Evolutionary conservation across 2,113 vertebrate genomes (phyloP).

Genomic region (Peucedramus taeniatus): DNA sequence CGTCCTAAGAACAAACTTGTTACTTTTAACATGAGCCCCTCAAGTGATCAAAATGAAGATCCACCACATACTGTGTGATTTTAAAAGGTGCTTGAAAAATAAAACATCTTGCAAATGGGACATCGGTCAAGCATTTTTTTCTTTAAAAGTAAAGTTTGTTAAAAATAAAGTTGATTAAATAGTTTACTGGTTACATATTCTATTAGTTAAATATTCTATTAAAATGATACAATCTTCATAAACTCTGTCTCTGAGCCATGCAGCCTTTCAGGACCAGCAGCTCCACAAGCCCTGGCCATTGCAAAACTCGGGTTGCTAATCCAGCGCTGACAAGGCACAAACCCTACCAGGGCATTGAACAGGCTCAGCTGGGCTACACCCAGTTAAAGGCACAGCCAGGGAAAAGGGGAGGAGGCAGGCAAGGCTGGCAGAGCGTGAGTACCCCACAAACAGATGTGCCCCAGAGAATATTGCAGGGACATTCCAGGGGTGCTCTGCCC

Average conservation of each 20-base stretch:
- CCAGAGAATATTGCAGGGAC: background rate
- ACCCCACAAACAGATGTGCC: background rate
- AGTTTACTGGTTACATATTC: background rate
- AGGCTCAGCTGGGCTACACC: background rate
- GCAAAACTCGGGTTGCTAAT: background rate
- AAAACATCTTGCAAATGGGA: background rate
- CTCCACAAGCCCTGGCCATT: background rate
- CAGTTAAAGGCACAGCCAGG: background rate
- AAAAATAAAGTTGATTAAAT: background rate
- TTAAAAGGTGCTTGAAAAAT: background rate
- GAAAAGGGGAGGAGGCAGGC: background rate
- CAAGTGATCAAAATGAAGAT: background rate
- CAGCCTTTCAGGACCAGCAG: background rate
- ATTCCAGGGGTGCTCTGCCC: fast-evolving
- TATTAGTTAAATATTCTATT: background rate
- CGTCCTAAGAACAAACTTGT: background rate
- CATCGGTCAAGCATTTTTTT: background rate
- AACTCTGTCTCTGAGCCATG: background rate
- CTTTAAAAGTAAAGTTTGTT: background rate
- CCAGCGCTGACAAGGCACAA: background rate
- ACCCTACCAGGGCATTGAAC: background rate
- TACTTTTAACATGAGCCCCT: background rate
- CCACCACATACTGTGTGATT: background rate
- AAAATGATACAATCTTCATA: background rate
- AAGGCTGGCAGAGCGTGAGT: background rate